Percentiles rank a stretch among this genome's conserved stretches.
Conservation (phyloP, 2,888 invertebrate genomes). For the Campaea margaritaria region DNA sequence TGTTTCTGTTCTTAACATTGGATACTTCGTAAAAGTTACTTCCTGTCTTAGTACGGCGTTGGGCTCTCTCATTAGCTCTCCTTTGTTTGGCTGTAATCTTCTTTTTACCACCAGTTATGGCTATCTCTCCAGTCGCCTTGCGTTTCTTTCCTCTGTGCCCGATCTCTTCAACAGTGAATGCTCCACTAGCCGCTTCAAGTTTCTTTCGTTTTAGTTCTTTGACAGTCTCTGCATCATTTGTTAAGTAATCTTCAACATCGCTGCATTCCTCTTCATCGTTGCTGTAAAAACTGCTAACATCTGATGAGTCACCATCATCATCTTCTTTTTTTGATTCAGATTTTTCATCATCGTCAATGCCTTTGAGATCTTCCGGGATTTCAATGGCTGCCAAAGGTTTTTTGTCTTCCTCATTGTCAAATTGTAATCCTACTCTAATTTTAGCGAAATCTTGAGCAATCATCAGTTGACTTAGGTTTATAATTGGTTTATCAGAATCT, state of each 20-base stretch:
- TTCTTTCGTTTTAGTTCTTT: slow-evolving; percentile 77
- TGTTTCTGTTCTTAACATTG: slow-evolving; percentile 95
- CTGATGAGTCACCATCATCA: slow-evolving; percentile 85
- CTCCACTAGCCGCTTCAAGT: slow-evolving; percentile 82
- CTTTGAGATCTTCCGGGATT: slow-evolving; percentile 71
- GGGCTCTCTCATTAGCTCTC: slow-evolving; percentile 89
- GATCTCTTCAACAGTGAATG: slow-evolving; percentile 83
- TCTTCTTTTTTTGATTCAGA: slow-evolving; percentile 59
- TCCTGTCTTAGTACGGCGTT: slow-evolving; percentile 92
- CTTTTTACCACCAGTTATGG: slow-evolving; percentile 67
- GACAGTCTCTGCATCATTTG: slow-evolving; percentile 75
- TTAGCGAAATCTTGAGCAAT: slow-evolving; percentile 93
- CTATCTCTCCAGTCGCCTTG: slow-evolving; percentile 50
- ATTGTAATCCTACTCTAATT: slow-evolving; percentile 90
- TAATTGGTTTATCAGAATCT: slow-evolving; percentile 59
- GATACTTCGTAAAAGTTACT: slow-evolving; percentile 95
- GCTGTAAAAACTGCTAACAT: slow-evolving; percentile 88
- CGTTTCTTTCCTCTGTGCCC: slow-evolving; percentile 68
- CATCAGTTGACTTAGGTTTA: slow-evolving; percentile 75
- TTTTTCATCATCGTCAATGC: slow-evolving; percentile 69
- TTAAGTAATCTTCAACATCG: slow-evolving; percentile 81
- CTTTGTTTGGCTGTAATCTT: slow-evolving; percentile 91
- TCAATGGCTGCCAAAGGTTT: slow-evolving; percentile 84
- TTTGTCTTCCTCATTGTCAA: slow-evolving; percentile 87
- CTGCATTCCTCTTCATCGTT: slow-evolving; percentile 86